phyloP scores from a whole-genome alignment of 2,888 invertebrate species.

The Anaspis maculata region DNA sequence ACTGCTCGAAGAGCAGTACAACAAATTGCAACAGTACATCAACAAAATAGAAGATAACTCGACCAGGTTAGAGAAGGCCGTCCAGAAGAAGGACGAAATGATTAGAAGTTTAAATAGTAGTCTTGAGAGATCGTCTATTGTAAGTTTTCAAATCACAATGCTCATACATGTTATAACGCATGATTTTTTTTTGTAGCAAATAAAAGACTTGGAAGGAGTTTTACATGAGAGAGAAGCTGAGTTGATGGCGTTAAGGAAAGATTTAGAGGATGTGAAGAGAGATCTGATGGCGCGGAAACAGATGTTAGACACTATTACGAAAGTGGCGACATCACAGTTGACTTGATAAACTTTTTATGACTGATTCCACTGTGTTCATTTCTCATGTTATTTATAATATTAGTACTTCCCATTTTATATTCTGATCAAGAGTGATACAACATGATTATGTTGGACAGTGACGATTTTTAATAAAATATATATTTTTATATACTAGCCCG shows the following conservation, averaged over 20 bases:
- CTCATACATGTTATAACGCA: conserved; percentile 1
- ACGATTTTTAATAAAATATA: too few species aligned
- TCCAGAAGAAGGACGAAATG: conserved; percentile 33
- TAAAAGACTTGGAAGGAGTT: conserved; percentile 5
- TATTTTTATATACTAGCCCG: too few species aligned
- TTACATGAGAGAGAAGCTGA: conserved; percentile 7
- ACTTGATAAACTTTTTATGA: too few species aligned
- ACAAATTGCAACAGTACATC: conserved; percentile 25
- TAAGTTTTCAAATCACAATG: not conserved
- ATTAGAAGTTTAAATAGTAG: too few species aligned
- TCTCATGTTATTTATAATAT: too few species aligned
- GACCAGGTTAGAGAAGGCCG: conserved; percentile 30
- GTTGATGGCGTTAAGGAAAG: conserved; percentile 2
- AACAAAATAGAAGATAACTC: conserved; percentile 32
- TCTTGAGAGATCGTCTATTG: not conserved
- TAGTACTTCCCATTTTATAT: too few species aligned
- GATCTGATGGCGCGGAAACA: conserved; percentile 7
- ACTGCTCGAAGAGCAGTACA: conserved; percentile 29
- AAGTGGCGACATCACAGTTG: too few species aligned
- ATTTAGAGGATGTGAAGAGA: conserved; percentile 6
- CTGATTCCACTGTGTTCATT: too few species aligned
- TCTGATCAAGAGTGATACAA: too few species aligned
- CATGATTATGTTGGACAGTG: too few species aligned
- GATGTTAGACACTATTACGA: conserved; percentile 11
- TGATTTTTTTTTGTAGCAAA: conserved; percentile 3